These are phyloP conservation scores for Dysdera silvatica DNA, from an alignment of 1,140 invertebrate genomes.

Conservation along the genomic window DNA sequence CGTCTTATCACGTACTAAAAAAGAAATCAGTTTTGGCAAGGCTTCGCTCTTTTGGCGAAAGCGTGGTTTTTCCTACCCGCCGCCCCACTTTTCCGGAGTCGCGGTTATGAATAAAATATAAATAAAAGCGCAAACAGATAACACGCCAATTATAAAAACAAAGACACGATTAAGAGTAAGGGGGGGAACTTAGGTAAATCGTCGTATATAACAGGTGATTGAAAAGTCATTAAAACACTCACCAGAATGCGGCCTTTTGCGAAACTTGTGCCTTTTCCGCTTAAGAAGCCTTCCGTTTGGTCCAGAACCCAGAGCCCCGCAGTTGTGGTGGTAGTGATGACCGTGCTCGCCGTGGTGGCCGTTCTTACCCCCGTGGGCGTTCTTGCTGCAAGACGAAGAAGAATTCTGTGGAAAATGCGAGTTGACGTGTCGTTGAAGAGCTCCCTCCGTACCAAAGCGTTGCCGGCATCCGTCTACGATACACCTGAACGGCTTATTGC, in stretches of 20 bases:
- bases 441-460: slow-evolving; percentile 80
- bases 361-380: not conserved
- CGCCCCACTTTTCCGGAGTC: not conserved
- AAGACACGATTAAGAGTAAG: too few relatives aligned
- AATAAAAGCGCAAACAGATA: not conserved
- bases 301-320: too few relatives aligned
- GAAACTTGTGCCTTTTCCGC: slow-evolving; percentile 8
- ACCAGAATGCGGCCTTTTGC: slow-evolving; percentile 6
- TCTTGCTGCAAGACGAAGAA: not conserved
- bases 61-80: not conserved
- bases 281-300: too few relatives aligned
- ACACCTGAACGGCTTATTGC: slow-evolving; percentile 84
- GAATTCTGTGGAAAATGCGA: slow-evolving; percentile 59
- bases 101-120: not conserved
- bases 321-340: too few relatives aligned
- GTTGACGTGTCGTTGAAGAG: slow-evolving; percentile 85
- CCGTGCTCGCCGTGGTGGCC: too few relatives aligned
- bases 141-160: not conserved
- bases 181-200: not conserved
- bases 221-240: not conserved
- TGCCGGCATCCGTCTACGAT: slow-evolving; percentile 86
- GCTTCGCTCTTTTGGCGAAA: not conserved
- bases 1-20: slow-evolving; percentile 1
- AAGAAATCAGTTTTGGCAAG: slow-evolving; percentile 5
- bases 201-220: not conserved